These are phyloP conservation scores for Ridgeia piscesae DNA, from an alignment of 1,140 invertebrate species.

Conservation along the genomic window DNA sequence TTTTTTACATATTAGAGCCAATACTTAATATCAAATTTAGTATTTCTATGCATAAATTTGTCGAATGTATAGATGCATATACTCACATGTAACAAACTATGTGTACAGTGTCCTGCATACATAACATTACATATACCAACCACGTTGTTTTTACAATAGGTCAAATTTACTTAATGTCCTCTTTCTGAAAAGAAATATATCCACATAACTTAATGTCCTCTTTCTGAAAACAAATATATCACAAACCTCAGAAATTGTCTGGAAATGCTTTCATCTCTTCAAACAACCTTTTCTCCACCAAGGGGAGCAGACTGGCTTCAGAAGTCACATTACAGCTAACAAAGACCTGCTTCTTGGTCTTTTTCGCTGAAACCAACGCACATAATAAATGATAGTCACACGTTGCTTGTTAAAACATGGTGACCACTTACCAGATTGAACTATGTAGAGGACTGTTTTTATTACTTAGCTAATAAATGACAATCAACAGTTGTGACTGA, in stretches of 20 bases:
- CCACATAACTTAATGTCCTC: too few species aligned
- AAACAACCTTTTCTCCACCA: constrained; percentile 42
- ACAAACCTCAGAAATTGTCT: constrained; percentile 35
- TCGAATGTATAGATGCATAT: not conserved
- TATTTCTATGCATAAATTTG: not conserved
- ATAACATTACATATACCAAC: not conserved
- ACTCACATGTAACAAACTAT: not conserved
- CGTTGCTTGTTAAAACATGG: not conserved
- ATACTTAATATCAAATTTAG: not conserved
- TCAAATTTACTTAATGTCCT: not conserved
- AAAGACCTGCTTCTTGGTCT: constrained; percentile 45
- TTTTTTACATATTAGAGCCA: too few species aligned
- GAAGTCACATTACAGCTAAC: constrained; percentile 38
- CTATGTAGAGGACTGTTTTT: too few species aligned
- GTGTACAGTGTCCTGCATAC: not conserved
- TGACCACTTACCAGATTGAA: not conserved
- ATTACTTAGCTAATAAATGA: not conserved
- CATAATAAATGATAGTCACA: not conserved
- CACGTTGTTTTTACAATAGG: not conserved
- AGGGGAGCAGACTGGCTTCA: constrained; percentile 35
- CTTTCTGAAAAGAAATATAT: not conserved
- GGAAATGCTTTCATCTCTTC: constrained; percentile 41
- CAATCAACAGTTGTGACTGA: not conserved
- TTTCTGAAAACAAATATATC: not conserved
- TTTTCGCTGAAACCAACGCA: constrained; percentile 35